phyloP scores from a whole-genome alignment of 1,140 invertebrate genomes.

The Pseudomyrmex dendroicus region DNA sequence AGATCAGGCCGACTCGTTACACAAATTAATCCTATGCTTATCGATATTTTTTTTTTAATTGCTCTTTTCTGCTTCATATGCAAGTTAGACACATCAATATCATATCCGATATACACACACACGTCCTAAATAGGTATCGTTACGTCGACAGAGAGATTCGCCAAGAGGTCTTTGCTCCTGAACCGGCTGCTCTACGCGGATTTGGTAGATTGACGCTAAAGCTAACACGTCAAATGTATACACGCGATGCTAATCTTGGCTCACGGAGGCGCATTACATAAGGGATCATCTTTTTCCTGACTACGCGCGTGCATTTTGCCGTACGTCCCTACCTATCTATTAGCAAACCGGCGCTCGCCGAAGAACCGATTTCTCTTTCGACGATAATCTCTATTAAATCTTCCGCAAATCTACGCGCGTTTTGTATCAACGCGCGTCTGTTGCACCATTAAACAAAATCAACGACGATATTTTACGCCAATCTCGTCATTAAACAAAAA shows the following conservation, averaged over 20 bases:
- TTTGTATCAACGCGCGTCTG: too few relatives aligned
- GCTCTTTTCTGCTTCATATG: too few relatives aligned
- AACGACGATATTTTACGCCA: too few relatives aligned
- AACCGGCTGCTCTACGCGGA: constrained; percentile 65
- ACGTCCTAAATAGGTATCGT: neutral
- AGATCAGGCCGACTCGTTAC: neutral
- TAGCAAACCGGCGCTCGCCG: neutral
- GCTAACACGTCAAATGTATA: constrained; percentile 62
- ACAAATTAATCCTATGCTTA: neutral
- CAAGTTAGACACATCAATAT: too few relatives aligned
- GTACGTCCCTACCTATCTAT: neutral
- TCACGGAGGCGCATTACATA: constrained; percentile 77
- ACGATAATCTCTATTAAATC: constrained; percentile 7
- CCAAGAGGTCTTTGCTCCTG: constrained; percentile 71
- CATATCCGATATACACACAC: too few relatives aligned
- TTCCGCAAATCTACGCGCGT: neutral
- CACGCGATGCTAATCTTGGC: constrained; percentile 78
- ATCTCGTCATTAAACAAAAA: neutral
- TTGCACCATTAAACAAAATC: too few relatives aligned
- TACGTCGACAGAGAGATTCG: neutral
- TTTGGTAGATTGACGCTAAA: constrained; percentile 70
- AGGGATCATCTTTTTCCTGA: constrained; percentile 75
- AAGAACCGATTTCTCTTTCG: neutral
- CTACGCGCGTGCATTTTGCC: constrained; percentile 51
- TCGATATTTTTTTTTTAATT: neutral